A percentile compares a stretch with the other conserved stretches of the same genome.
Conservation (phyloP, 2,113 vertebrate species). For the Trogon melanurus region DNA sequence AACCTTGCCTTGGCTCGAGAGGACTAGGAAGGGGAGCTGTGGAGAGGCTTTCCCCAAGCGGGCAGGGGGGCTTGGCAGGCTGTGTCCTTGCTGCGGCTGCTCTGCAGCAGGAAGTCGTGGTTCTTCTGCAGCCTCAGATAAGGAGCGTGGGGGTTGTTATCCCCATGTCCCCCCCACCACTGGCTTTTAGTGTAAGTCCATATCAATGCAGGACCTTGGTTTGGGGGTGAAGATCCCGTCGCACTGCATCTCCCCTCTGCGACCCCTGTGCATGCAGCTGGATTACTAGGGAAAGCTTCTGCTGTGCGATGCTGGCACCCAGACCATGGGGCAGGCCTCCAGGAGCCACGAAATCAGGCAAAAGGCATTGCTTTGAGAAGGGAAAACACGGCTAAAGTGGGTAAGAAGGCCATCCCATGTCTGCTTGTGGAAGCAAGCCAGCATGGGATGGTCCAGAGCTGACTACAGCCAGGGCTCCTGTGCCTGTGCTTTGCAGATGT, state of each 20-base stretch:
- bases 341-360: background rate
- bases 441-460: background rate
- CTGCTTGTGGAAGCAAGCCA: background rate
- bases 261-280: background rate
- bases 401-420: background rate
- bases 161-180: background rate
- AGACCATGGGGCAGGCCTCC: background rate
- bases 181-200: background rate
- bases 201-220: background rate
- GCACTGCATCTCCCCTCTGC: background rate
- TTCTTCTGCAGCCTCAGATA: slow-evolving; percentile 2
- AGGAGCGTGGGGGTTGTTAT: background rate
- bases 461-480: background rate
- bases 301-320: background rate
- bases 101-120: background rate
- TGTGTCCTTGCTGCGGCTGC: background rate
- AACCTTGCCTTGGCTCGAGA: background rate
- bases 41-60: background rate
- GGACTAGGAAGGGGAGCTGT: background rate
- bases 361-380: background rate
- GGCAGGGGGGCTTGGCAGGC: background rate
- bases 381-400: rapidly evolving
- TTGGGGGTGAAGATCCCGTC: background rate
- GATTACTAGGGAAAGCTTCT: background rate
- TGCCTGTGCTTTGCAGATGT: background rate